Conservation (phyloP, 2,797 vertebrate species). For the Girardinus metallicus region DNA sequence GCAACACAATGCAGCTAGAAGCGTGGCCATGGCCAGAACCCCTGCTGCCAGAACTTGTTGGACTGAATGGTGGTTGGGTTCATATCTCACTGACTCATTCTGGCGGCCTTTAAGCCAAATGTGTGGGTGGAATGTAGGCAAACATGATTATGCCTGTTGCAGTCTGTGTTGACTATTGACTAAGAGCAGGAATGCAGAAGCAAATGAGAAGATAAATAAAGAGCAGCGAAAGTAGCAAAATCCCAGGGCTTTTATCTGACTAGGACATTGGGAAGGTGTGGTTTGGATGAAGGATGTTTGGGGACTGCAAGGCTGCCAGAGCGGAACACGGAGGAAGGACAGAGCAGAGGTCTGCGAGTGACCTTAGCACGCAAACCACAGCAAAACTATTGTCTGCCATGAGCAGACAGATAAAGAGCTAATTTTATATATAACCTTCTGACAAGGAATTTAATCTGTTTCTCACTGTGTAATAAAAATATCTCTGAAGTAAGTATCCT, state of each 20-base stretch:
- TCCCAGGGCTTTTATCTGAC: constrained; percentile 36
- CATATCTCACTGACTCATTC: constrained; percentile 56
- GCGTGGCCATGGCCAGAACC: constrained; percentile 55
- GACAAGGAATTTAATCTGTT: constrained; percentile 51
- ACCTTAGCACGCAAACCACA: constrained; percentile 78
- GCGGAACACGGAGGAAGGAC: constrained; percentile 77
- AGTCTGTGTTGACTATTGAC: constrained; percentile 31
- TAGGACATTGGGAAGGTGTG: constrained; percentile 56
- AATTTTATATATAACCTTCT: constrained; percentile 43
- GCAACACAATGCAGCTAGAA: constrained; percentile 58
- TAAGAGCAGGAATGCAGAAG: constrained; percentile 17
- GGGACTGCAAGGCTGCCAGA: constrained; percentile 72
- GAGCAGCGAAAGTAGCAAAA: constrained; percentile 38
- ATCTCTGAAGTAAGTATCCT: constrained; percentile 43
- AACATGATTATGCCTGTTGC: constrained; percentile 49
- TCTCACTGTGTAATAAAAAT: constrained; percentile 51
- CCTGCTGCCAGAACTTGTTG: constrained; percentile 36
- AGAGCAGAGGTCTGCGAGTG: constrained; percentile 69
- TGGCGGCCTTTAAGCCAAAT: constrained; percentile 46
- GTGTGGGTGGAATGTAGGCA: constrained; percentile 55
- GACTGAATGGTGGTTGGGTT: constrained; percentile 52
- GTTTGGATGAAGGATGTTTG: constrained; percentile 74
- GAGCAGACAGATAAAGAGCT: constrained; percentile 64
- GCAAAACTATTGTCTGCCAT: constrained; percentile 65
- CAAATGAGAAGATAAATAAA: constrained; percentile 26